Conservation (phyloP, 2,888 invertebrate genomes). For the Drosophila meridiana region DNA sequence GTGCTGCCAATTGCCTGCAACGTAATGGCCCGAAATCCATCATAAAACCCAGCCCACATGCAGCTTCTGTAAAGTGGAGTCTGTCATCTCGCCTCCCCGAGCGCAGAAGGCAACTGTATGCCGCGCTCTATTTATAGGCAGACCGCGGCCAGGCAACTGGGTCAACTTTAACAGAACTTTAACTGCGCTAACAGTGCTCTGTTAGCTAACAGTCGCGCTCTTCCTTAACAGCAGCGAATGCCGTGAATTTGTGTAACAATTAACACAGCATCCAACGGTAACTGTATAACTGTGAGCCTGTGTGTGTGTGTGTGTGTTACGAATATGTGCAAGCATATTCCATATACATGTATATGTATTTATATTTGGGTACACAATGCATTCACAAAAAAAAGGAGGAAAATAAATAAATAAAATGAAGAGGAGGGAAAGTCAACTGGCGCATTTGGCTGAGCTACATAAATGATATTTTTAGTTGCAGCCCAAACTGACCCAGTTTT, state of each 20-base stretch:
- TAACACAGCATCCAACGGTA: slow-evolving; percentile 54
- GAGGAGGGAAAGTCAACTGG: slow-evolving; percentile 67
- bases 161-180: slow-evolving; percentile 64
- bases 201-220: slow-evolving; percentile 37
- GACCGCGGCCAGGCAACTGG: slow-evolving; percentile 56
- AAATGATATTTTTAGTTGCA: slow-evolving; percentile 80
- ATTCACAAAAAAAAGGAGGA: slow-evolving; percentile 29
- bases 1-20: slow-evolving; percentile 18
- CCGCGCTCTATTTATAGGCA: slow-evolving; percentile 65
- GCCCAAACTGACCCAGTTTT: slow-evolving; percentile 76
- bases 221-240: slow-evolving; percentile 28
- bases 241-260: slow-evolving; percentile 46
- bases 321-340: slow-evolving; percentile 30
- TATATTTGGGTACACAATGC: slow-evolving; percentile 31
- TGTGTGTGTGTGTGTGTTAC: slow-evolving; percentile 17
- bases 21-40: slow-evolving; percentile 40
- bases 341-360: slow-evolving; percentile 15
- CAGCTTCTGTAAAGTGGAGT: slow-evolving; percentile 45
- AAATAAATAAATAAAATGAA: slow-evolving; percentile 29
- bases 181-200: slow-evolving; percentile 39
- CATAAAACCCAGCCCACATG: slow-evolving; percentile 26
- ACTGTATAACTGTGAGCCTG: slow-evolving; percentile 10
- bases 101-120: slow-evolving; percentile 26
- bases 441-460: slow-evolving; percentile 69
- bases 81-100: slow-evolving; percentile 1